phyloP scores from a whole-genome alignment of 2,797 vertebrate genomes.

The Xenentodon cancila region DNA sequence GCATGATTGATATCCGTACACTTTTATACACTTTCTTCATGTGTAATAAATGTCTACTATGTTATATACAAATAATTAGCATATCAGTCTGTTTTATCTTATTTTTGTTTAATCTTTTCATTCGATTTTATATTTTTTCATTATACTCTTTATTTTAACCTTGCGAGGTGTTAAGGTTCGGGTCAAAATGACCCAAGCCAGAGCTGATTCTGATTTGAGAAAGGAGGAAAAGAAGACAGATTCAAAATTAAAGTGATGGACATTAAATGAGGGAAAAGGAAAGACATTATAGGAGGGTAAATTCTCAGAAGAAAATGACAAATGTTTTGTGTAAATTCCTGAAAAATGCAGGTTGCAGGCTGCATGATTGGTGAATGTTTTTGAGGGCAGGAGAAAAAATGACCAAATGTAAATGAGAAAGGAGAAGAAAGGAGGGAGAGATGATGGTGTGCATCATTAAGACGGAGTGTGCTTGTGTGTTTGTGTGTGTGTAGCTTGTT shows the following conservation, averaged over 20 bases:
- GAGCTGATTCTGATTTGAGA: slow-evolving; percentile 1
- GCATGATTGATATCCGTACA: neutral
- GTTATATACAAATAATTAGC: too few relatives aligned
- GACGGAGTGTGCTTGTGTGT: slow-evolving; percentile 34
- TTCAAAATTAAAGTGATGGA: too few relatives aligned
- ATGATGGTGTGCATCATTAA: slow-evolving; percentile 60
- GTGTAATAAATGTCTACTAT: too few relatives aligned
- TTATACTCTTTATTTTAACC: too few relatives aligned
- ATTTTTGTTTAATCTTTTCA: too few relatives aligned
- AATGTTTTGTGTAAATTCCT: slow-evolving; percentile 11
- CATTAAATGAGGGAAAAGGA: too few relatives aligned
- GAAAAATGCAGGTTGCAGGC: slow-evolving; percentile 26
- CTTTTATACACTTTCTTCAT: too few relatives aligned
- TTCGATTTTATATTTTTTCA: too few relatives aligned
- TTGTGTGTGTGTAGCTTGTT: slow-evolving; percentile 47
- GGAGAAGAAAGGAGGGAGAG: slow-evolving; percentile 34
- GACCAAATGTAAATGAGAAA: slow-evolving; percentile 49
- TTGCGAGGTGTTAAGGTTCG: too few relatives aligned
- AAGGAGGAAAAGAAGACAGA: slow-evolving; percentile 9
- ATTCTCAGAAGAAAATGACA: slow-evolving; percentile 11
- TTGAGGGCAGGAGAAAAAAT: slow-evolving; percentile 24
- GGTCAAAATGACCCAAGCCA: too few relatives aligned
- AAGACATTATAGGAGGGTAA: neutral
- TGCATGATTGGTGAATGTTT: slow-evolving; percentile 10
- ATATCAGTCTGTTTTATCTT: too few relatives aligned